These are phyloP conservation scores for Chalcis sispes DNA, from an alignment of 2,888 invertebrate genomes.

Conservation along the genomic window DNA sequence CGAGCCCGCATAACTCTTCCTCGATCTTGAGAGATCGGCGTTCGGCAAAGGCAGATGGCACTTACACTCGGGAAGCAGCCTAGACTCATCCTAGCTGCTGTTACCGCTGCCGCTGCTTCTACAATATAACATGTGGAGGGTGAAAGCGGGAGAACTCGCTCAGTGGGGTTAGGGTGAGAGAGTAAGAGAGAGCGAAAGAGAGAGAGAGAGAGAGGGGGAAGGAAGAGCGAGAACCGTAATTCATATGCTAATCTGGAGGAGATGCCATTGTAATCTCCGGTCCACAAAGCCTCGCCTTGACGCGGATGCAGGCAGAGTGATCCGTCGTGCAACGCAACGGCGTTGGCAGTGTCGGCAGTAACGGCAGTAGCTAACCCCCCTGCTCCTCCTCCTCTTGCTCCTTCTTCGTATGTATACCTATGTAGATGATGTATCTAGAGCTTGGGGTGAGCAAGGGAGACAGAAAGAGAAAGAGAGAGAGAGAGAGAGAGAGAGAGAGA, in stretches of 20 bases:
- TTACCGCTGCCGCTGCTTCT: neutral
- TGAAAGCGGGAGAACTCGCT: slow-evolving; percentile 3
- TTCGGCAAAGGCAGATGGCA: slow-evolving; percentile 45
- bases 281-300: slow-evolving; percentile 74
- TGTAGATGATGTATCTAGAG: slow-evolving; percentile 66
- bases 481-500: slow-evolving; percentile 35
- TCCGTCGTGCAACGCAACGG: slow-evolving; percentile 65
- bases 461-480: too few relatives aligned
- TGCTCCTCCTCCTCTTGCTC: slow-evolving; percentile 37
- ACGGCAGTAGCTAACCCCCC: too few relatives aligned
- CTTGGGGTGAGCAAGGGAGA: neutral
- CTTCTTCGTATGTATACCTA: slow-evolving; percentile 62
- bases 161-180: neutral
- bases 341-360: slow-evolving; percentile 22
- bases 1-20: slow-evolving; percentile 55
- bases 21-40: slow-evolving; percentile 47
- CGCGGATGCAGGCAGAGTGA: slow-evolving; percentile 71
- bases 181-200: neutral
- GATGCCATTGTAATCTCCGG: slow-evolving; percentile 76
- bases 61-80: slow-evolving; percentile 17
- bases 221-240: slow-evolving; percentile 66
- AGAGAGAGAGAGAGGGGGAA: neutral
- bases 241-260: slow-evolving; percentile 76
- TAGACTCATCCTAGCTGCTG: neutral
- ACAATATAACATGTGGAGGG: neutral